Evolutionary conservation across 2,113 vertebrate species (phyloP).

Genomic region (Coregonus clupeaformis): DNA sequence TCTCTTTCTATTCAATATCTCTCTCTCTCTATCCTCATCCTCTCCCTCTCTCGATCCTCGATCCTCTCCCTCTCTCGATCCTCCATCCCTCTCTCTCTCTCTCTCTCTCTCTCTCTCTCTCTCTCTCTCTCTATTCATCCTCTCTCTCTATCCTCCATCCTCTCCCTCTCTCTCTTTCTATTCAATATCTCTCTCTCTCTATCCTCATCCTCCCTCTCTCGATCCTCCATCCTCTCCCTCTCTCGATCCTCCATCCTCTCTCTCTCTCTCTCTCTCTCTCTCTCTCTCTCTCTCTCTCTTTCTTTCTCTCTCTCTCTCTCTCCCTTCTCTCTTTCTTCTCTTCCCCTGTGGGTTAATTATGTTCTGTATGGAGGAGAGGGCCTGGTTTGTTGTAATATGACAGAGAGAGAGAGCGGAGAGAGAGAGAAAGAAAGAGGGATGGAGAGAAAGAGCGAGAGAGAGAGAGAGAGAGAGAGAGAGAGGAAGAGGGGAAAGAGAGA

Average conservation of each 20-base stretch:
- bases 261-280: conserved; percentile 25
- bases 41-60: no score
- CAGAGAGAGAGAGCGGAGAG: conserved; percentile 40
- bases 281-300: neutral
- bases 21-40: neutral
- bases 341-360: conserved; percentile 71
- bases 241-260: conserved; percentile 22
- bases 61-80: no score
- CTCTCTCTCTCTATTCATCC: neutral
- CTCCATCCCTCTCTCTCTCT: neutral
- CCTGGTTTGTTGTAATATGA: conserved; percentile 65
- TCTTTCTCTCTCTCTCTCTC: neutral
- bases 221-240: neutral
- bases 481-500: no score
- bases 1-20: neutral
- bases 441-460: no score
- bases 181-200: no score
- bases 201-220: neutral
- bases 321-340: conserved; percentile 22
- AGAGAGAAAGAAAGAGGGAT: no score
- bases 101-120: neutral
- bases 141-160: neutral
- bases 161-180: no score
- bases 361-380: conserved; percentile 46
- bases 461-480: no score